These are phyloP conservation scores for Luidia sarsii DNA, from an alignment of 53 echinoderm and acorn worm genomes.

Conservation along the genomic window DNA sequence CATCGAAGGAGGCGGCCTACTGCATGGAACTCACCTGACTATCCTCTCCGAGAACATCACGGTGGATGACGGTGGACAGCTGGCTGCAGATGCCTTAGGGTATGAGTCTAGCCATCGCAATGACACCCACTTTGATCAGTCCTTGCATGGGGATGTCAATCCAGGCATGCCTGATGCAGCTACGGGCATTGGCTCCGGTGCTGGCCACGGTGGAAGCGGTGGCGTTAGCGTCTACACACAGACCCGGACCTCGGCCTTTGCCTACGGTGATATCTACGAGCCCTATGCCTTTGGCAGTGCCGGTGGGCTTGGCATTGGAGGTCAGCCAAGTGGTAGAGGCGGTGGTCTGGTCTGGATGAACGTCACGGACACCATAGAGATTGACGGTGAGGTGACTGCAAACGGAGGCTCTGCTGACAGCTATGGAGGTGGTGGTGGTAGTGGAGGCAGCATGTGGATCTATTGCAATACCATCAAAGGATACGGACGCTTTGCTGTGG, in stretches of 20 bases:
- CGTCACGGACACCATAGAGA: conserved; percentile 77
- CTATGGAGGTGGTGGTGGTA: conserved; percentile 81
- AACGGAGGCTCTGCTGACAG: conserved; percentile 67
- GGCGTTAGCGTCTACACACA: conserved; percentile 61
- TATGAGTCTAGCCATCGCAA: conserved; percentile 70
- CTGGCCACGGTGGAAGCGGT: conserved; percentile 93
- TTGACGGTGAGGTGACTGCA: conserved; percentile 88
- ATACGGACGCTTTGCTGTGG: conserved; percentile 74
- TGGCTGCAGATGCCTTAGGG: conserved; percentile 82
- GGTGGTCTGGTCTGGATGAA: conserved; percentile 93
- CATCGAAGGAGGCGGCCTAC: conserved; percentile 86
- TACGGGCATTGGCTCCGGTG: conserved; percentile 67
- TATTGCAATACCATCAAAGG: conserved; percentile 82
- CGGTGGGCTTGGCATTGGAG: conserved; percentile 60
- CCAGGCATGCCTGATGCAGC: conserved; percentile 71
- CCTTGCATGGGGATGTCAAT: conserved; percentile 91
- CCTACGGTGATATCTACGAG: conserved; percentile 89
- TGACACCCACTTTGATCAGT: conserved; percentile 68
- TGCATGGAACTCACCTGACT: conserved; percentile 82
- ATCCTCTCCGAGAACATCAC: conserved; percentile 79
- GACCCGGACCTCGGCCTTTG: conserved; percentile 67
- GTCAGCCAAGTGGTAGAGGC: conserved; percentile 66
- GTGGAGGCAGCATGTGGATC: conserved; percentile 89
- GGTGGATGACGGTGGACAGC: conserved; percentile 79
- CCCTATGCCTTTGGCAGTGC: conserved; percentile 91